These are phyloP conservation scores for Ectropis crepuscularia DNA, from an alignment of 2,888 invertebrate species.

Conservation along the genomic window DNA sequence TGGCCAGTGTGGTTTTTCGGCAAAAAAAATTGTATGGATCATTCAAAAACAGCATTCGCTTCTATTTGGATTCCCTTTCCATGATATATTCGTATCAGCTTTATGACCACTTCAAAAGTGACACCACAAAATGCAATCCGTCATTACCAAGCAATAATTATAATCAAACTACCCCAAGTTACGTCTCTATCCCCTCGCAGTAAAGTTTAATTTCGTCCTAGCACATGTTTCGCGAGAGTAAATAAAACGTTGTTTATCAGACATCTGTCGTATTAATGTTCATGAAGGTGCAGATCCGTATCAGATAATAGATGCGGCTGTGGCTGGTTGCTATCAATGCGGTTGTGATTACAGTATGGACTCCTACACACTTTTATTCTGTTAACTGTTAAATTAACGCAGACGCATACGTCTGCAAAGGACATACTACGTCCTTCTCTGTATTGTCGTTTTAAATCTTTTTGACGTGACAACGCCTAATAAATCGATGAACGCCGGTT, in stretches of 20 bases:
- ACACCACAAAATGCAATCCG: slow-evolving; percentile 48
- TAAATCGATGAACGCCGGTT: too few species aligned
- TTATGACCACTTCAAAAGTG: slow-evolving; percentile 46
- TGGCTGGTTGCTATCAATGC: slow-evolving; percentile 52
- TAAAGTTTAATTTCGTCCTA: slow-evolving; percentile 29
- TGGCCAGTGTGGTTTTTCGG: too few species aligned
- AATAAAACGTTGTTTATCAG: slow-evolving; percentile 63
- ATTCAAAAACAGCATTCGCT: too few species aligned
- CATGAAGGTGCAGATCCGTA: slow-evolving; percentile 78
- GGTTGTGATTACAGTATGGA: slow-evolving; percentile 14
- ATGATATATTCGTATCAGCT: too few species aligned
- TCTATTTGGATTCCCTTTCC: too few species aligned
- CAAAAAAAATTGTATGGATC: too few species aligned
- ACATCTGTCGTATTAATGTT: slow-evolving; percentile 82
- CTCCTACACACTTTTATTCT: too few species aligned
- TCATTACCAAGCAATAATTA: background rate
- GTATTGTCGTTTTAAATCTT: too few species aligned
- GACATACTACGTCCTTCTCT: too few species aligned
- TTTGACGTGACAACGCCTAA: too few species aligned
- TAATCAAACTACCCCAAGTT: background rate
- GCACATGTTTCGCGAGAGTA: slow-evolving; percentile 41
- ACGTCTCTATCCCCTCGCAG: slow-evolving; percentile 6
- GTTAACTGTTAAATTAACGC: too few species aligned
- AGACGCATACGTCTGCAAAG: too few species aligned
- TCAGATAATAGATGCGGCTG: slow-evolving; percentile 79